Evolutionary conservation across 2,113 vertebrate genomes (phyloP).

Genomic region (Addax nasomaculatus): DNA sequence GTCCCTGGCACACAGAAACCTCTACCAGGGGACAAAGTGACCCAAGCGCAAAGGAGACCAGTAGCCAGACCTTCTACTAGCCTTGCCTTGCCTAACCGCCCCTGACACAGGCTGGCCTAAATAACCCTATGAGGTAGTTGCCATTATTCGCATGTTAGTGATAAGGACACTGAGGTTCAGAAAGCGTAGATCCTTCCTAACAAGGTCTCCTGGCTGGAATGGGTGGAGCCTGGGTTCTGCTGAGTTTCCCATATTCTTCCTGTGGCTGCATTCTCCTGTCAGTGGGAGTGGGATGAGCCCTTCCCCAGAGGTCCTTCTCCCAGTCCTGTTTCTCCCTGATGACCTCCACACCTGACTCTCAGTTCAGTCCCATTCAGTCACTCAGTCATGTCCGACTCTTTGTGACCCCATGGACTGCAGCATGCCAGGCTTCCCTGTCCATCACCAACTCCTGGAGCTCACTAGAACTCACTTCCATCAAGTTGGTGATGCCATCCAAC

Average conservation of each 20-base stretch:
- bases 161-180: background rate
- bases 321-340: background rate
- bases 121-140: background rate
- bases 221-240: background rate
- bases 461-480: fast-evolving
- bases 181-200: background rate
- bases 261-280: background rate
- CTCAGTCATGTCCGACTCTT: background rate
- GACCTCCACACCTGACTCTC: background rate
- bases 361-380: background rate
- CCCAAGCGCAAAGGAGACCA: background rate
- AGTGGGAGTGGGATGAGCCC: background rate
- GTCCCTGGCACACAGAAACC: background rate
- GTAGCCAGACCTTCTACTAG: background rate
- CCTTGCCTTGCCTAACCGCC: background rate
- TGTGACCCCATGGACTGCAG: background rate
- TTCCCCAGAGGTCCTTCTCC: background rate
- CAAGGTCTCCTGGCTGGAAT: background rate
- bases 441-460: background rate
- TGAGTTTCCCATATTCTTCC: background rate
- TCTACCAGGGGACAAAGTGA: background rate
- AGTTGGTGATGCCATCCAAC: background rate
- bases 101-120: background rate
- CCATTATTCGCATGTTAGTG: background rate
- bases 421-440: background rate